A percentile compares a stretch with the other conserved stretches of the same genome.
phyloP scores from a whole-genome alignment of 64 coral and sea anemone genomes.

The Montipora sp. region DNA sequence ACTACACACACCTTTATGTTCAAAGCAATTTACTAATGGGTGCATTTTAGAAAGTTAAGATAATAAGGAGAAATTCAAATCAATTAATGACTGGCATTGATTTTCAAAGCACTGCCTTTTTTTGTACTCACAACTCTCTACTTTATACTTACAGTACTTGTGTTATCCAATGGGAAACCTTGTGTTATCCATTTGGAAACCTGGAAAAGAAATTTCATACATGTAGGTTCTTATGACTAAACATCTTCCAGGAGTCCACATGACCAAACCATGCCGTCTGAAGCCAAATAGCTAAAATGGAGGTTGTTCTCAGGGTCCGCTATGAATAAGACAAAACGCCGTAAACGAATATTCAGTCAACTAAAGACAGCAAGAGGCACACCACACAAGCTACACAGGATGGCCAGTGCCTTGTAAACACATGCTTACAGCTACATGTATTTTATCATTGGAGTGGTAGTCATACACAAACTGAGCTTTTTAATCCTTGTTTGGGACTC shows the following conservation, averaged over 20 bases:
- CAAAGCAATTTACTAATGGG: neutral
- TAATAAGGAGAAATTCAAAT: constrained; percentile 1
- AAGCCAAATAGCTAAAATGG: neutral
- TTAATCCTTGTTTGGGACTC: neutral
- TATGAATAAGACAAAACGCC: too few relatives aligned
- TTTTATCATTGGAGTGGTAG: neutral
- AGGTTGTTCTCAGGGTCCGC: neutral
- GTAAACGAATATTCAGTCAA: neutral
- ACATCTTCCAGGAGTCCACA: neutral
- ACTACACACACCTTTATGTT: neutral
- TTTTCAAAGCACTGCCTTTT: neutral
- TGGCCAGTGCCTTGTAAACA: neutral
- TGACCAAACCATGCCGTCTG: neutral
- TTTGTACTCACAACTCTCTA: neutral
- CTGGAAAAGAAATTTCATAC: neutral
- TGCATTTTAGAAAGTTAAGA: neutral
- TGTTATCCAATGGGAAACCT: too few relatives aligned
- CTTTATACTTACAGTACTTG: too few relatives aligned
- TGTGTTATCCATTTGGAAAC: neutral
- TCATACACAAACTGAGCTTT: neutral
- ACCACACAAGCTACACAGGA: neutral
- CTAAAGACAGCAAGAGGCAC: neutral
- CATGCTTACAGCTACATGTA: neutral
- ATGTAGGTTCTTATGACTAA: neutral
- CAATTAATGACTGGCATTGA: neutral